Conservation (phyloP, 2,797 vertebrate species). For the Pogoniulus pusillus region DNA sequence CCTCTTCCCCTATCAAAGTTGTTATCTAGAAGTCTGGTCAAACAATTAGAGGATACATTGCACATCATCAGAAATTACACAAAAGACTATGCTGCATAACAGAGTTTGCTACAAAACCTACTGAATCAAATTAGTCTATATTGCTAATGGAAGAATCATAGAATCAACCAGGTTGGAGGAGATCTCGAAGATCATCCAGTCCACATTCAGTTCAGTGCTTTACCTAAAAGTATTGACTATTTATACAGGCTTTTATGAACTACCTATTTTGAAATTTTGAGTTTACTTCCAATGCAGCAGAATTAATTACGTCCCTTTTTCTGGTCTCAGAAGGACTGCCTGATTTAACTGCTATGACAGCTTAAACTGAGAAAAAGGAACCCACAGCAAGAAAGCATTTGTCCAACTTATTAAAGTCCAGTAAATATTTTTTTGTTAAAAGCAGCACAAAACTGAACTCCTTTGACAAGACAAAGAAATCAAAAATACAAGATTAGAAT, state of each 20-base stretch:
- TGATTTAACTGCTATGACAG: neutral
- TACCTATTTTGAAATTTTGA: neutral
- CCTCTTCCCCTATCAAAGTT: slow-evolving; percentile 1
- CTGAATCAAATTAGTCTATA: neutral
- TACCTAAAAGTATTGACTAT: neutral
- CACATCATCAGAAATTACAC: slow-evolving; percentile 4
- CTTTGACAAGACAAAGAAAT: neutral
- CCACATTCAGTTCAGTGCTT: neutral
- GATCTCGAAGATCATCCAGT: no score
- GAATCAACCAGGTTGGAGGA: no score
- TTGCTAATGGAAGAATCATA: neutral
- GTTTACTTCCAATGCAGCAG: neutral
- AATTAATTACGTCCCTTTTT: neutral
- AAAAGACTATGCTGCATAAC: neutral
- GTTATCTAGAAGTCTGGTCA: neutral
- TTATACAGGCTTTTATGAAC: neutral
- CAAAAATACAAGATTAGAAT: rapidly evolving
- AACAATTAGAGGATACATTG: slow-evolving; percentile 44
- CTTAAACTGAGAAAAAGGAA: neutral
- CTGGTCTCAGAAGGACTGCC: neutral
- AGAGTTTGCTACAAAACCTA: neutral
- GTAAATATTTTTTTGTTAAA: no score
- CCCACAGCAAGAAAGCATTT: neutral
- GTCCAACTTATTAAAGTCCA: neutral
- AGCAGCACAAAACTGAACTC: neutral